Evolutionary conservation across 2,113 vertebrate genomes (phyloP).

Genomic region (Sinocyclocheilus maitianheensis): DNA sequence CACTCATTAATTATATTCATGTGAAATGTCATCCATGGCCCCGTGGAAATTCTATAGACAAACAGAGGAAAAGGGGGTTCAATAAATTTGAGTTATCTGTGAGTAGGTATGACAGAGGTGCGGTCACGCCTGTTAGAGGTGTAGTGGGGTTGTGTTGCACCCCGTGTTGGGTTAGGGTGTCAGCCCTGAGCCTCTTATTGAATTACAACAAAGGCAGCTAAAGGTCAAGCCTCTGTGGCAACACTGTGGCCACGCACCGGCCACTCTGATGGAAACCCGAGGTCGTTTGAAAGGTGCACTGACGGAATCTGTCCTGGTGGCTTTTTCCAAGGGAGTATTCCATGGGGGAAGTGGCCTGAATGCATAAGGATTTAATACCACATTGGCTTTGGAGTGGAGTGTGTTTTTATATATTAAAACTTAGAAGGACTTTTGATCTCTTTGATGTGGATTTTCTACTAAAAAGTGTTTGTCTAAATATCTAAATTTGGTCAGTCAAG

Average conservation of each 20-base stretch:
- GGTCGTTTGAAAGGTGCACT: slow-evolving; percentile 54
- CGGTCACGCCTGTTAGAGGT: slow-evolving; percentile 76
- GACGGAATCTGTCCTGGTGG: slow-evolving; percentile 40
- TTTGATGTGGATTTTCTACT: not conserved
- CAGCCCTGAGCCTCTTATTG: slow-evolving; percentile 65
- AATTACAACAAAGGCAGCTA: slow-evolving; percentile 74
- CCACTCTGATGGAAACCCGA: slow-evolving; percentile 57
- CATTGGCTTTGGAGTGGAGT: slow-evolving; percentile 42
- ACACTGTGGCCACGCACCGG: slow-evolving; percentile 50
- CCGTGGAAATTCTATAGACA: slow-evolving; percentile 64
- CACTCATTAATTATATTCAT: slow-evolving; percentile 56
- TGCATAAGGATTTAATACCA: slow-evolving; percentile 52
- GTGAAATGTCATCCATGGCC: slow-evolving; percentile 55
- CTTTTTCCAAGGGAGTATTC: slow-evolving; percentile 40
- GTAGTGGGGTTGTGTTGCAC: slow-evolving; percentile 71
- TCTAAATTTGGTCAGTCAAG: not conserved
- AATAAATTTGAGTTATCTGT: slow-evolving; percentile 71
- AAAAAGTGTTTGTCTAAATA: no score
- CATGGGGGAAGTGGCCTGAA: slow-evolving; percentile 36
- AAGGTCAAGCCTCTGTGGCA: slow-evolving; percentile 67
- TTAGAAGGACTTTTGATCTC: not conserved
- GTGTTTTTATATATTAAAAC: slow-evolving; percentile 31
- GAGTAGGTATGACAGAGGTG: slow-evolving; percentile 68
- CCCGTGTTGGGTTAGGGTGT: slow-evolving; percentile 65
- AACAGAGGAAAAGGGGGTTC: slow-evolving; percentile 68